These are phyloP conservation scores for Myoxocephalus aenaeus DNA, from an alignment of 2,797 vertebrate species.

Conservation along the genomic window DNA sequence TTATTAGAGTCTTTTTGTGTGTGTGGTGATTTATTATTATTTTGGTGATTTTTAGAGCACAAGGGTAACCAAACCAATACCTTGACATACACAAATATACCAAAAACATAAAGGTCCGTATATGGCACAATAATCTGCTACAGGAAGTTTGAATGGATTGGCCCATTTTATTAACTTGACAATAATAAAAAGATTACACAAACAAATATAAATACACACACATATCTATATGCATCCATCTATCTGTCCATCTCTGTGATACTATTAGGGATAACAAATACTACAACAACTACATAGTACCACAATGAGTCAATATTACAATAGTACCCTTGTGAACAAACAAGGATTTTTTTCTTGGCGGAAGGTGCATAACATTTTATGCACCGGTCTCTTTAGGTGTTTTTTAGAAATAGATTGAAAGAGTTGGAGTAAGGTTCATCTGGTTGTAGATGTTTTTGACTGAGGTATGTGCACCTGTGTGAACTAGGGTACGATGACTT, in stretches of 20 bases:
- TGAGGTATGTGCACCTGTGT: no score
- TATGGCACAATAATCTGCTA: neutral
- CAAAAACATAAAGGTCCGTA: neutral
- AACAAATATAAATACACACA: neutral
- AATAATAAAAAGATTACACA: neutral
- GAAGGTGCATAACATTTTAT: no score
- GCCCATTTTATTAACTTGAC: neutral
- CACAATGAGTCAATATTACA: neutral
- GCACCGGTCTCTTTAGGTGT: no score
- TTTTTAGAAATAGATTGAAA: no score
- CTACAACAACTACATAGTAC: neutral
- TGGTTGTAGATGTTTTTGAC: no score
- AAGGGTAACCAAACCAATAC: neutral
- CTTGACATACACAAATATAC: neutral
- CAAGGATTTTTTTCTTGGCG: no score
- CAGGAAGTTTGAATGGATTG: neutral
- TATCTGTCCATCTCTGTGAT: neutral
- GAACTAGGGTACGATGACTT: no score
- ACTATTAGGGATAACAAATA: neutral
- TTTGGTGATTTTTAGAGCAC: neutral
- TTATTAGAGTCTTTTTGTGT: neutral
- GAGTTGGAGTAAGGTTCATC: no score
- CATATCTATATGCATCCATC: no score
- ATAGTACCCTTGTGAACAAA: neutral
- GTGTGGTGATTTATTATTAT: neutral